These are phyloP conservation scores for Scaptomyza graminum DNA, from an alignment of 1,140 invertebrate genomes.

Conservation along the genomic window DNA sequence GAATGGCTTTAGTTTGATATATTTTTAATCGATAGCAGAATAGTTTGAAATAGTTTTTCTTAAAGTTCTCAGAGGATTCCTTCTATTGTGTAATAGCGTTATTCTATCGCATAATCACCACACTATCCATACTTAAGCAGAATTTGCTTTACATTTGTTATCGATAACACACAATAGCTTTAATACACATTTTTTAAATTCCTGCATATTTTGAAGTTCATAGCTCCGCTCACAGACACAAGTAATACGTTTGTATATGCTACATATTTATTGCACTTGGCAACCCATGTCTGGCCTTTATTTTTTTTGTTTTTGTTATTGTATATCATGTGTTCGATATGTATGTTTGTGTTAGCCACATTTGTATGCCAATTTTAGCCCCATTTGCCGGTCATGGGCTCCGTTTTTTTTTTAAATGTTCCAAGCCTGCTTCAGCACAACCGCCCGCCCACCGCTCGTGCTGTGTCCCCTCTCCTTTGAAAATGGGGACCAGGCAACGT, in stretches of 20 bases:
- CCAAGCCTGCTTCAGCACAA: not conserved
- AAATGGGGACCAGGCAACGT: constrained; percentile 45
- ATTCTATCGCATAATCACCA: no score
- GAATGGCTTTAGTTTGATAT: no score
- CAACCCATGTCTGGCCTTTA: not conserved
- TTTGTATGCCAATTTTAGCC: constrained; percentile 50
- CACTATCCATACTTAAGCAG: no score
- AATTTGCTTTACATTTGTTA: no score
- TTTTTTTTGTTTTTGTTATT: constrained; percentile 22
- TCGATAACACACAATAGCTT: no score
- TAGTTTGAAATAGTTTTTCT: no score
- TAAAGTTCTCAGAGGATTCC: no score
- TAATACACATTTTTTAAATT: not conserved
- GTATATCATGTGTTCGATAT: constrained; percentile 36
- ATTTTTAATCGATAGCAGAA: no score
- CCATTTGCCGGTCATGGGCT: constrained; percentile 42
- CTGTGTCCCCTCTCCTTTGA: not conserved
- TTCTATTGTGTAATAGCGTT: no score
- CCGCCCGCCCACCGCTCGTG: not conserved
- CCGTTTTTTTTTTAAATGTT: constrained; percentile 16
- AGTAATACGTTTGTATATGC: not conserved
- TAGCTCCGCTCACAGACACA: not conserved
- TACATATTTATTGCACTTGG: constrained; percentile 2
- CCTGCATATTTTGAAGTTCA: not conserved
- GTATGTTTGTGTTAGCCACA: constrained; percentile 40